Evolutionary conservation across 2,113 vertebrate genomes (phyloP), one percentile per base, ranked within the genome.

Genomic region (Dasyurus viverrinus): DNA sequence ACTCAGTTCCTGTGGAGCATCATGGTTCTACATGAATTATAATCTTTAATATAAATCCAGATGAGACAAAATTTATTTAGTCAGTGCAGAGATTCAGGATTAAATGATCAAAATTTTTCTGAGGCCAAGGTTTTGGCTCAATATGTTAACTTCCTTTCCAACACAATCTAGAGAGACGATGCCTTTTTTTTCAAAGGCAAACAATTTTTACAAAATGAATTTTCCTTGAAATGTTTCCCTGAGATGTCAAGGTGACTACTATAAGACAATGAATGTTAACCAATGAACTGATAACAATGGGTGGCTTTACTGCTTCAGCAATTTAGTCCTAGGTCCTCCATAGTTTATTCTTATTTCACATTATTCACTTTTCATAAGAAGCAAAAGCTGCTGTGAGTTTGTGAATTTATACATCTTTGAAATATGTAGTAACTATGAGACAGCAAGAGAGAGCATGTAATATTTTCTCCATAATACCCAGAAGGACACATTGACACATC

Each of bases 71-170:
- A 42, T 26, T 92, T 42, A 5, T 53, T 22, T 24, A 50, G 54
- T 57, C 3, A 6, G 47, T 8, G 47, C 93, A 0, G 0, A 2
- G 89, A 26, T 0, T 2, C 25, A 11, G 92, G 57, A 7, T 10
- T 10, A 6, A 16, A 55, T 2, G 57, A n/a, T 2, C 8, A 0
- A 14, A 14, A 30, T 0, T 14, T 53, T 54, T 53, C 0, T 0
- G 47, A 19, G n/a, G 53, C 2, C 0, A 68, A 25, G 10, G 8
- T 2, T 7, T 57, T 1, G 52, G 89, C 90, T 19, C 27, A 54
- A 0, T 0, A 6, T 0, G 52, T 54, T 1, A 12, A 92, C 54
- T 19, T 42, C 89, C 90, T 54, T 24, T 8, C 89, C 57, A 60
- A 60, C 57, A 2, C 2, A 0, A 9, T 1, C 1, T 5, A 42